Base-by-base conservation (phyloP, 2,797 vertebrate species). In the Muscicapa striata region DNA sequence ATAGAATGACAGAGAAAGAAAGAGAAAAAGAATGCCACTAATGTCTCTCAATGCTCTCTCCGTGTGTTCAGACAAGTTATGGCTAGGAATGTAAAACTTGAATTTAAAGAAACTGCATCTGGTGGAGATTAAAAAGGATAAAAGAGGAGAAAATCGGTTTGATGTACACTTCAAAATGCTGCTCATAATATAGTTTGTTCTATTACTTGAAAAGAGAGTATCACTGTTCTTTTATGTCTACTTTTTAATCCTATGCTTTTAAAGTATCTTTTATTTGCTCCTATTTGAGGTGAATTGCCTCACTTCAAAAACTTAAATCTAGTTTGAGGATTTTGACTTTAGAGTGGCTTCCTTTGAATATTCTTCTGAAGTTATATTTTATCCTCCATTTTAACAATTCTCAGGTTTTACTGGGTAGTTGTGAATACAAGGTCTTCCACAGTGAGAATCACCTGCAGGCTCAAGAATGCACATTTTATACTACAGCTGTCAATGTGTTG, bases 231-330 rank as follows among this genome's bases (percentile, higher is more conserved):
- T 96, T 97, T 92, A 96, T 95, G 91, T 94, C 81, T 96, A 64
- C 43, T 84, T 97, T 97, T 93, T 97, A 95, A 97, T 97, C 94
- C 92, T 87, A 27, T 59, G 93, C 96, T 96, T 97, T 97, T 97
- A 97, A 97, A 96, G 89, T 96, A 94, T 95, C 96, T 96, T 97
- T 97, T 97, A 96, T 97, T 97, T 96, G 93, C 91, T 94, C 89
- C 64, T 87, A 82, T 97, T 95, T 89, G 95, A 97, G 92, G 92
- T 94, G 95, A 96, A 96, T 95, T 85, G 79, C 80, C 57, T 68
- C 45, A 88, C 87, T 95, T 96, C 88, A 96, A 96, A 81, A 81
- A 87, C 95, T 93, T 82, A 95, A 90, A 87, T 66, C 43, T 90
- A 84, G 80, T 89, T 86, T 91, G 81, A 93, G 84, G 61, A 66